Conservation (phyloP, 2,797 vertebrate species). For the Psittacula echo region DNA sequence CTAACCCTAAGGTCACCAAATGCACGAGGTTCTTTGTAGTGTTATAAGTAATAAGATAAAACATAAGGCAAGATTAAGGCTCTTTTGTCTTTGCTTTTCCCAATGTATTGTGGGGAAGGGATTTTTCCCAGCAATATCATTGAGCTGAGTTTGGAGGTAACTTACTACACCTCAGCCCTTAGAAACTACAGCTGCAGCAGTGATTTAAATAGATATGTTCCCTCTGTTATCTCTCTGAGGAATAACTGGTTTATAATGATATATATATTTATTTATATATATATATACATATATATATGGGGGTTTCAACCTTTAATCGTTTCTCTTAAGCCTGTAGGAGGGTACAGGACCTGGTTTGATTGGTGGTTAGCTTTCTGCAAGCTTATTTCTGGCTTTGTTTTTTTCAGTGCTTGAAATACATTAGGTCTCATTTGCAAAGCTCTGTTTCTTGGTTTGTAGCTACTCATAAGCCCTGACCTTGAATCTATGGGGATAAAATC, state of each 20-base stretch:
- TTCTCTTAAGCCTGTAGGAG: not conserved
- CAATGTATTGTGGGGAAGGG: not conserved
- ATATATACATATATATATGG: not conserved
- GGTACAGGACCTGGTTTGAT: not conserved
- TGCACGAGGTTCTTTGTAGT: not conserved
- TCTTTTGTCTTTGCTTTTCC: not conserved
- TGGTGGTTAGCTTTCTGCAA: not conserved
- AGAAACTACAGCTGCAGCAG: not conserved
- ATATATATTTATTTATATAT: not conserved
- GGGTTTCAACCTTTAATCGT: not conserved
- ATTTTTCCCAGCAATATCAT: not conserved
- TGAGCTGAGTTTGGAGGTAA: not conserved
- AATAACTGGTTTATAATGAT: not conserved
- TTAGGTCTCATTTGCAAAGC: not conserved
- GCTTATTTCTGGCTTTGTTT: not conserved
- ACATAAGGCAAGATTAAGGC: not conserved
- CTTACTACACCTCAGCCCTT: not conserved
- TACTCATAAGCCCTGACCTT: not conserved
- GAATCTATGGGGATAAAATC: not conserved
- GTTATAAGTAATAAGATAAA: not conserved
- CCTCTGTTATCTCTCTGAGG: not conserved
- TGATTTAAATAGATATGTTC: not conserved
- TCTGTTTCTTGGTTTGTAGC: not conserved
- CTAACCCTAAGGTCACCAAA: not conserved
- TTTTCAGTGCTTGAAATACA: not conserved